A percentile compares a stretch with the other conserved stretches of the same genome.
These are phyloP conservation scores for Branchipolynoe longqiensis DNA, from an alignment of 2,888 invertebrate species.

Conservation along the genomic window DNA sequence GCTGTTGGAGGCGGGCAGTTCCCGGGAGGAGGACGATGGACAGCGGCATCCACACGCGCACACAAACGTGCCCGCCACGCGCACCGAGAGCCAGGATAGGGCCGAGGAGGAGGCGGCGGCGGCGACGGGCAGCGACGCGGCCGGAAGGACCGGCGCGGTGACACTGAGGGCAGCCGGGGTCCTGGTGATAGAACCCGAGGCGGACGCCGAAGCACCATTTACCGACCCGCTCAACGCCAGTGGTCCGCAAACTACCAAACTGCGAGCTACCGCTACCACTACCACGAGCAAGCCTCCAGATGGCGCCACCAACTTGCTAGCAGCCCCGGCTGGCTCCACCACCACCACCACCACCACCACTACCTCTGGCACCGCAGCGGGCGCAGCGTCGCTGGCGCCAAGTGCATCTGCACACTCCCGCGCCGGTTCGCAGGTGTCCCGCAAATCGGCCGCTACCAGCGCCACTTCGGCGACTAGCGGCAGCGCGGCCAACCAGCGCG, in stretches of 20 bases:
- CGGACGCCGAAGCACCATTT: neutral
- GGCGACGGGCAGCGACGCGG: neutral
- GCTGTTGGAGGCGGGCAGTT: constrained; percentile 57
- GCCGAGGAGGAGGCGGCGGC: constrained; percentile 32
- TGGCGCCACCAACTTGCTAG: neutral
- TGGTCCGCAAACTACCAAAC: neutral
- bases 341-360: neutral
- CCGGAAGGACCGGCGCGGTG: too few species aligned
- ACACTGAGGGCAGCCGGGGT: neutral
- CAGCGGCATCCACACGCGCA: constrained; percentile 47
- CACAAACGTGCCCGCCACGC: constrained; percentile 42
- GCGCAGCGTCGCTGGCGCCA: neutral
- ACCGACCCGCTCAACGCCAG: neutral
- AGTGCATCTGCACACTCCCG: constrained; percentile 19
- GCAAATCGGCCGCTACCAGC: constrained; percentile 44
- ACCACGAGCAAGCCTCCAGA: neutral
- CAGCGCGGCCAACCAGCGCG: neutral
- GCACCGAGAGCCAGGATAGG: constrained; percentile 30
- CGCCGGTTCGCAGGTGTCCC: constrained; percentile 52
- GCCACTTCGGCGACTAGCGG: constrained; percentile 5
- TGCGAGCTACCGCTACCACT: neutral
- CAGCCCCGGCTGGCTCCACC: neutral
- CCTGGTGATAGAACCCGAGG: too few species aligned
- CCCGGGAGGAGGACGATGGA: constrained; percentile 49
- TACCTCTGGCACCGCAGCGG: neutral